Base-by-base conservation (phyloP, 2,797 vertebrate genomes). In the Bovichtus diacanthus region DNA sequence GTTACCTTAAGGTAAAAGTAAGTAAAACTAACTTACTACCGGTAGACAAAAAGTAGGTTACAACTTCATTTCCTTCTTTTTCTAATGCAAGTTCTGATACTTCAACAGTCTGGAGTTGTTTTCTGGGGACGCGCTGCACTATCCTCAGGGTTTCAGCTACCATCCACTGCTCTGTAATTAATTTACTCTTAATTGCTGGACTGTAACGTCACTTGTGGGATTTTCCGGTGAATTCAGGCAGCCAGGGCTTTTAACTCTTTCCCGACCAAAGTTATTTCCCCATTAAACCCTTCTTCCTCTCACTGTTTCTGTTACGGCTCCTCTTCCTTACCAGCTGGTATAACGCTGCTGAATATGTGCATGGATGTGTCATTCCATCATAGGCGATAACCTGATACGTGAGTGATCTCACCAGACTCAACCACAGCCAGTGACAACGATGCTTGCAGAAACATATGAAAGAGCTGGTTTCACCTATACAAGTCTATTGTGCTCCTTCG, bases 171-270 rank as follows among this genome's bases (percentile, higher is more conserved):
- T 96, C 94, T 97, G 95, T 97, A 95, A 97, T 97, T 97, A 97
- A 96, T 96, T 92, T 93, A 90, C 90, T 94, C 95, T 95, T 96
- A 96, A 97, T 96, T 94, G 96, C 95, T 88, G 92, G 86, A 93
- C 93, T 94, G 90, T 94, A 95, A 95, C 94, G 92, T 96, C 95
- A 96, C 94, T 95, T 92, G 88, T 74, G 95, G 96, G 96, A 96
- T 95, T 97, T 97, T 97, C 96, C 96, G 92, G 95, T 93, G 93
- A 76, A 85, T 80, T 80, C 74, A 86, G 66, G 64, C 83, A 71
- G 78, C 63, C 60, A 51, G 34, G n/a, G 58, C 63, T 80, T 78
- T 94, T 93, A 94, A 95, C 92, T 87, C 87, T 81, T 93, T 89
- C 72, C 75, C 49, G 2, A 55, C 84, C 73, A 29, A 79, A 78